Percentiles rank a stretch among this genome's conserved stretches.
Evolutionary conservation across 2,797 vertebrate genomes (phyloP).

Genomic region (Periophthalmus magnuspinnatus): DNA sequence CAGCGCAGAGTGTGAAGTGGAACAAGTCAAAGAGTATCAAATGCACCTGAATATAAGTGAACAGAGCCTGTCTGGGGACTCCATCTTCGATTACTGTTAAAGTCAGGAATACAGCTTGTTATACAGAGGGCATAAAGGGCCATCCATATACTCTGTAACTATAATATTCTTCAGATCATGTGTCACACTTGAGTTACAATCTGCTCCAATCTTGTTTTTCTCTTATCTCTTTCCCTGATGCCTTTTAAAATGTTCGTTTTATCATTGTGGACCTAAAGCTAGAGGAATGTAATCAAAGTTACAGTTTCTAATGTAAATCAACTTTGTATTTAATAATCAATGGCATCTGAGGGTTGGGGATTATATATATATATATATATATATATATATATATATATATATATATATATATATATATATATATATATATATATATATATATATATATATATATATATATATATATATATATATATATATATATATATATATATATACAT

Average conservation of each 20-base stretch:
- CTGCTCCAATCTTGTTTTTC: conserved; percentile 31
- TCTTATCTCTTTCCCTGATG: conserved; percentile 30
- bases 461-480: no score
- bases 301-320: conserved; percentile 11
- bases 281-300: conserved; percentile 17
- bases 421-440: no score
- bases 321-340: conserved; percentile 21
- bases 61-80: conserved; percentile 51
- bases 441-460: no score
- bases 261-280: conserved; percentile 20
- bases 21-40: conserved; percentile 61
- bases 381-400: no score
- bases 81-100: conserved; percentile 56
- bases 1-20: conserved; percentile 55
- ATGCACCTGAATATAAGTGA: conserved; percentile 54
- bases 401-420: no score
- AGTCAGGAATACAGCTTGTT: conserved; percentile 39
- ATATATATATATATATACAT: no score
- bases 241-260: conserved; percentile 9
- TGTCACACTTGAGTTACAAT: conserved; percentile 48
- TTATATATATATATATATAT: no score
- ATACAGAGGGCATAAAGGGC: conserved; percentile 25
- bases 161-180: conserved; percentile 46
- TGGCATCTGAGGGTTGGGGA: conserved; percentile 38
- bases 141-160: conserved; percentile 9